phyloP scores from a whole-genome alignment of 1,140 invertebrate genomes.

The Meloidogyne floridensis region DNA sequence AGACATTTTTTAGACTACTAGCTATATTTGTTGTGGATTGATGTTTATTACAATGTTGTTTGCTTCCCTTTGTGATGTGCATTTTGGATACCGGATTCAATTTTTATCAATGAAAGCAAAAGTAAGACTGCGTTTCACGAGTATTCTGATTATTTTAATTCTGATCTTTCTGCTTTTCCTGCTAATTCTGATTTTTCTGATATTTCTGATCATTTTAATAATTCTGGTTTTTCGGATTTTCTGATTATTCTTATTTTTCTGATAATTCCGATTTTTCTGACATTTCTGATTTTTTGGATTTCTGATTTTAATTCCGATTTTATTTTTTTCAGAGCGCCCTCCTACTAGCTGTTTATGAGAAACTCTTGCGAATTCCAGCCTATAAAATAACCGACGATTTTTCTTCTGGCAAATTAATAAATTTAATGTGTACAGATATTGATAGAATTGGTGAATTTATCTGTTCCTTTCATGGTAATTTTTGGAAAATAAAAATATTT shows the following conservation, averaged over 20 bases:
- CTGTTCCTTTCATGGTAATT: constrained; percentile 83
- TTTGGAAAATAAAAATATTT: neutral
- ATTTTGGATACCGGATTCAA: constrained; percentile 86
- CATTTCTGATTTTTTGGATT: neutral
- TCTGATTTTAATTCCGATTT: constrained; percentile 64
- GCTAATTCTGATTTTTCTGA: neutral
- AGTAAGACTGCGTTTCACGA: neutral
- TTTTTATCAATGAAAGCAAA: constrained; percentile 79
- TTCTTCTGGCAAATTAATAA: constrained; percentile 73
- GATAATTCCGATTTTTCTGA: neutral
- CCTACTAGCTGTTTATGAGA: constrained; percentile 82
- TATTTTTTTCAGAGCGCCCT: constrained; percentile 72
- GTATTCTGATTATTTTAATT: neutral
- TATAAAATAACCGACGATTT: constrained; percentile 45
- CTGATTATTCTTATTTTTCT: neutral
- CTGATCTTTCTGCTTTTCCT: neutral
- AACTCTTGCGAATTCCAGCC: constrained; percentile 72
- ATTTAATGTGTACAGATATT: constrained; percentile 93
- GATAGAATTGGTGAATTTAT: constrained; percentile 92
- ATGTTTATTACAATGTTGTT: constrained; percentile 67
- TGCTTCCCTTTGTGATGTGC: constrained; percentile 78
- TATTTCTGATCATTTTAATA: constrained; percentile 5
- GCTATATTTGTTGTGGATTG: constrained; percentile 45
- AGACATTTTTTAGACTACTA: constrained; percentile 34
- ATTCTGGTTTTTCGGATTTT: neutral